phyloP scores from a whole-genome alignment of 1,140 invertebrate genomes.

The Parapsyche elsis region DNA sequence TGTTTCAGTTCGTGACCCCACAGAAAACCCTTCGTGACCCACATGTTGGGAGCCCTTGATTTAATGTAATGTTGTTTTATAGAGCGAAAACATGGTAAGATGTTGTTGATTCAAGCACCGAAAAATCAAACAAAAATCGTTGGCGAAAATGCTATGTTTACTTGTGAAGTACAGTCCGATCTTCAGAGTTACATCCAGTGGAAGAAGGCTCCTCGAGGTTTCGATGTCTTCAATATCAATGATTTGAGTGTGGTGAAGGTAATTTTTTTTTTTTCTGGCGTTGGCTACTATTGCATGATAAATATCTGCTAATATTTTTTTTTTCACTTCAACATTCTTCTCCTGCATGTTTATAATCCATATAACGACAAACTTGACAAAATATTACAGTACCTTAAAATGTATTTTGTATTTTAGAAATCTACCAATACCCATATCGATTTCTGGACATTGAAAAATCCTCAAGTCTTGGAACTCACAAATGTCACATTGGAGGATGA shows the following conservation, averaged over 20 bases:
- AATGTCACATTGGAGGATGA: constrained; percentile 90
- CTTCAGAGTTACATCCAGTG: constrained; percentile 81
- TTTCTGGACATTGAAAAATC: no score
- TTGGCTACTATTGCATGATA: constrained; percentile 24
- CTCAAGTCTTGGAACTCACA: constrained; percentile 77
- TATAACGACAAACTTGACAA: neutral
- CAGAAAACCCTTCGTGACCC: no score
- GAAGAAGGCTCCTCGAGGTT: constrained; percentile 68
- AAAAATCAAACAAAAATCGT: constrained; percentile 78
- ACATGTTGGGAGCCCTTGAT: no score
- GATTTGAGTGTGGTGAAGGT: constrained; percentile 64
- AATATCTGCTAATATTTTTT: neutral
- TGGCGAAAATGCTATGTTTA: constrained; percentile 76
- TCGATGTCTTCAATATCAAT: constrained; percentile 57
- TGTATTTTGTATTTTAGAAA: constrained; percentile 58
- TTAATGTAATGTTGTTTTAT: constrained; percentile 63
- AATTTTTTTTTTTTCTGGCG: constrained; percentile 41
- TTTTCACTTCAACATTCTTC: neutral
- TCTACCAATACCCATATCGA: no score
- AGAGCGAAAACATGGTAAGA: constrained; percentile 81
- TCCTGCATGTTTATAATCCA: neutral
- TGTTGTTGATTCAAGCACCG: constrained; percentile 78
- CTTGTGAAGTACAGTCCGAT: constrained; percentile 81
- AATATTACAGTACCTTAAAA: neutral
- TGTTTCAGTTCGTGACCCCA: no score